phyloP scores from a whole-genome alignment of 1,140 invertebrate species.

The Conus betulinus region DNA sequence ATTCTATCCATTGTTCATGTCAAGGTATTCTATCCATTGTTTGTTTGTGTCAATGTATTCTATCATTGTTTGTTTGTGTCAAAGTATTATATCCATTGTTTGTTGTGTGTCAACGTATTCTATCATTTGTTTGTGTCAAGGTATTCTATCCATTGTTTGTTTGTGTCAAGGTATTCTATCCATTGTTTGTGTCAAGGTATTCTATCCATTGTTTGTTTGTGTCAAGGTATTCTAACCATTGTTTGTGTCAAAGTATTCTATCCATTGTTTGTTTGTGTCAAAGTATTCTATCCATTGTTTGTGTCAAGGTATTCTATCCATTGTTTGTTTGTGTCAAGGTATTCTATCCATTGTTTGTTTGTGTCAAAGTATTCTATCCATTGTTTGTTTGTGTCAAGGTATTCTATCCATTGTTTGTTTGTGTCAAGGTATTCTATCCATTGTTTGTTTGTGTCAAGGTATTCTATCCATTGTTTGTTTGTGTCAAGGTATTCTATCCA shows the following conservation, averaged over 20 bases:
- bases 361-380: no score
- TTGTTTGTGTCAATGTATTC: no score
- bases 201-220: no score
- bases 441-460: no score
- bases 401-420: no score
- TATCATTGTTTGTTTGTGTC: no score
- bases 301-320: not conserved
- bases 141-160: not conserved
- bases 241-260: no score
- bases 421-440: no score
- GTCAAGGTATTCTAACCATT: no score
- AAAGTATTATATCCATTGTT: no score
- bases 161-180: not conserved
- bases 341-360: constrained; percentile 69
- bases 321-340: constrained; percentile 55
- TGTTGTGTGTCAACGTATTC: no score
- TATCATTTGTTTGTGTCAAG: not conserved
- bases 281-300: not conserved
- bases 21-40: constrained; percentile 71
- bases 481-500: not conserved
- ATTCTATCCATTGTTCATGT: constrained; percentile 13
- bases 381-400: no score
- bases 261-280: not conserved
- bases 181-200: constrained; percentile 33
- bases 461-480: not conserved